A percentile compares a stretch with the other conserved stretches of the same genome.
Conservation (phyloP, 2,888 invertebrate genomes). For the Unio pictorum region DNA sequence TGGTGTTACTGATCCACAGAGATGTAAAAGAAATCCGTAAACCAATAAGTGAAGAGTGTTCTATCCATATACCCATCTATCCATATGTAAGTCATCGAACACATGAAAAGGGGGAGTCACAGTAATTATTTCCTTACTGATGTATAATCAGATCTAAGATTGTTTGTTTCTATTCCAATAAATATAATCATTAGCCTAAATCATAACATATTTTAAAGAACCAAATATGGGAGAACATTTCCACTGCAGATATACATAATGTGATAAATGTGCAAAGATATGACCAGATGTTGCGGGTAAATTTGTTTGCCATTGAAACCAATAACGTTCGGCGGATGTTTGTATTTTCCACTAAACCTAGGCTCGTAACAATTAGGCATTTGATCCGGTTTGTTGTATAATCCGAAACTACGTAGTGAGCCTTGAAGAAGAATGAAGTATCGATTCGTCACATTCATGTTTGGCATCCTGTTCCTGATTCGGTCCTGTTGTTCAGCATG, state of each 20-base stretch:
- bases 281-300: neutral
- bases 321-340: constrained; percentile 5
- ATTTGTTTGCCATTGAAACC: constrained; percentile 3
- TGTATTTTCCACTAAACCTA: constrained; percentile 6
- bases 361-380: constrained; percentile 16
- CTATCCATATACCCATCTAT: constrained; percentile 16
- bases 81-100: no score
- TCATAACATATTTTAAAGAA: constrained; percentile 11
- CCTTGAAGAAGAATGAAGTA: neutral
- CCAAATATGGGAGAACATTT: neutral
- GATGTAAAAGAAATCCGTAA: constrained; percentile 8
- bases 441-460: constrained; percentile 2
- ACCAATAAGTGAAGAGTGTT: constrained; percentile 5
- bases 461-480: constrained; percentile 3
- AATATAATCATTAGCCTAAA: constrained; percentile 5
- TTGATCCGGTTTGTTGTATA: neutral
- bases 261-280: constrained; percentile 9
- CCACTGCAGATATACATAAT: constrained; percentile 9
- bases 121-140: no score
- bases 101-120: no score
- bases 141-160: no score
- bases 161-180: no score
- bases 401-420: neutral
- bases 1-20: constrained; percentile 1
- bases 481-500: constrained; percentile 4